Conservation (phyloP, 53 echinoderm and acorn worm genomes). For the Astropecten irregularis region DNA sequence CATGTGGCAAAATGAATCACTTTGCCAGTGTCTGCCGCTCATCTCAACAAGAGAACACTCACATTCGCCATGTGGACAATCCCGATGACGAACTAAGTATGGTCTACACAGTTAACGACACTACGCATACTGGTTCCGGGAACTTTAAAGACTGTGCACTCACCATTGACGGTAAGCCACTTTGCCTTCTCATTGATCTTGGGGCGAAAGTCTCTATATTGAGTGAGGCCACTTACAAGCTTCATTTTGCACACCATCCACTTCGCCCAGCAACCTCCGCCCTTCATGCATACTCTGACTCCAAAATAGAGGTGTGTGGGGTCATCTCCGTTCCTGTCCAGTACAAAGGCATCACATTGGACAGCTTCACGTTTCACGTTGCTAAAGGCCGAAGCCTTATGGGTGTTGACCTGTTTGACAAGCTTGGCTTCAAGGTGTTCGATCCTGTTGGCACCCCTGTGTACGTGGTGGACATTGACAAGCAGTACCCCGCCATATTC, state of each 20-base stretch:
- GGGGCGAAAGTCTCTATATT: constrained; percentile 10
- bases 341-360: constrained; percentile 26
- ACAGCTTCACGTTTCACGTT: constrained; percentile 3
- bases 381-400: not conserved
- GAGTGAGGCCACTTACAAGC: not conserved
- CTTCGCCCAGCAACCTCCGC: not conserved
- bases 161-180: not conserved
- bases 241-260: not conserved
- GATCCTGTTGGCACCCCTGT: not conserved
- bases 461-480: constrained; percentile 34
- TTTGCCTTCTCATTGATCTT: constrained; percentile 19
- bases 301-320: constrained; percentile 20
- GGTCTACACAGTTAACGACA: not conserved
- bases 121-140: not conserved
- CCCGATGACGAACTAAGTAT: not conserved
- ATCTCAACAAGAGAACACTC: not conserved
- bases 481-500: not conserved
- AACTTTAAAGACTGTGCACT: constrained; percentile 16
- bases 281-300: constrained; percentile 20
- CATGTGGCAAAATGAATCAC: not conserved
- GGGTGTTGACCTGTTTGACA: not conserved
- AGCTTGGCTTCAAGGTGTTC: not conserved
- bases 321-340: constrained; percentile 26
- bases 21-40: constrained; percentile 5
- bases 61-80: constrained; percentile 11